These are phyloP conservation scores for Limosa lapponica DNA, from an alignment of 2,797 vertebrate genomes.

Conservation along the genomic window DNA sequence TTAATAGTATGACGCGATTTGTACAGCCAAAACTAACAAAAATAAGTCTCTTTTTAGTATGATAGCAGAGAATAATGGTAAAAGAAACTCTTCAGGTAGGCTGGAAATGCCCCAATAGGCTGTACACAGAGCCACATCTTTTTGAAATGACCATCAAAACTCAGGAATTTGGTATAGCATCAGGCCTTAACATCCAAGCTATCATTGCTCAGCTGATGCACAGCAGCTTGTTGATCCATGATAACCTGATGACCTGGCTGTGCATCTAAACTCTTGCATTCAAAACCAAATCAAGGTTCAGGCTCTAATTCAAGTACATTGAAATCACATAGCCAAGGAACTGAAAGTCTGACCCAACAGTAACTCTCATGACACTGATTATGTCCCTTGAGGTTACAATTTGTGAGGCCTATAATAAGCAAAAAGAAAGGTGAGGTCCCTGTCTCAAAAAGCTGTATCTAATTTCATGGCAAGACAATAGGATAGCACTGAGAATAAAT, in stretches of 20 bases:
- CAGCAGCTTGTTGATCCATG: neutral
- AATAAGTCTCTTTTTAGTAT: neutral
- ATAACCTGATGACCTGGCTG: neutral
- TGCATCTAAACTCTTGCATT: neutral
- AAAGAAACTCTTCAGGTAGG: neutral
- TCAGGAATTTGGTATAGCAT: neutral
- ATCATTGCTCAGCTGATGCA: neutral
- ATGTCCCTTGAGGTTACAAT: neutral
- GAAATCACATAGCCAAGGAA: neutral
- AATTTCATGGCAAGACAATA: neutral
- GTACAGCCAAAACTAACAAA: neutral
- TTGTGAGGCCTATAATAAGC: neutral
- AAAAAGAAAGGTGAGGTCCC: neutral
- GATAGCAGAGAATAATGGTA: neutral
- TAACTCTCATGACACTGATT: neutral
- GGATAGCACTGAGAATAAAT: neutral
- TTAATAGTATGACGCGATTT: neutral
- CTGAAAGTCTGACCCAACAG: neutral
- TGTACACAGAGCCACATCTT: neutral
- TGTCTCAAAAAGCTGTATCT: neutral
- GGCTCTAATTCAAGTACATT: neutral
- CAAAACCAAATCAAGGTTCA: neutral
- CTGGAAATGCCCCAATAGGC: neutral
- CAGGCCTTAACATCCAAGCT: neutral
- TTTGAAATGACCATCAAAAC: neutral